Conservation (phyloP, 2,888 invertebrate genomes). For the Amphiduros pacificus region DNA sequence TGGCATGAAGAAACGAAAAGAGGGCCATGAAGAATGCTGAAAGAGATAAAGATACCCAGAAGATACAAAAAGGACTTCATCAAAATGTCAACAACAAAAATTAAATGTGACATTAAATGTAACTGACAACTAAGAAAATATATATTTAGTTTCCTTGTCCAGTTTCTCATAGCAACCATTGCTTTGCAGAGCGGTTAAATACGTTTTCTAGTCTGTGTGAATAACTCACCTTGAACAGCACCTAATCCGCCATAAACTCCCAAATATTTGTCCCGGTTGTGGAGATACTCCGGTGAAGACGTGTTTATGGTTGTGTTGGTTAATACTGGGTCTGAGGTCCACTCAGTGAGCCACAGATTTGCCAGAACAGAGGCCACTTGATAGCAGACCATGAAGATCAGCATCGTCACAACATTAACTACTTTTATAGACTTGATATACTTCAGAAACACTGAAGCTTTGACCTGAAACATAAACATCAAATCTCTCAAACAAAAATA, state of each 20-base stretch:
- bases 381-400: conserved; percentile 37
- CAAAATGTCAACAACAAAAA: no score
- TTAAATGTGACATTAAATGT: no score
- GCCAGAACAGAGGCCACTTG: conserved; percentile 41
- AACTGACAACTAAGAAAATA: no score
- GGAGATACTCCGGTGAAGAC: conserved; percentile 36
- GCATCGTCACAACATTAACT: conserved; percentile 74
- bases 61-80: no score
- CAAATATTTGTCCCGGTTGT: conserved; percentile 51
- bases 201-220: no score
- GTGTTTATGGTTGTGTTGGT: conserved; percentile 34
- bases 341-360: conserved; percentile 50
- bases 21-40: conserved; percentile 33
- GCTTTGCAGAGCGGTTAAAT: no score
- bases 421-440: conserved; percentile 81
- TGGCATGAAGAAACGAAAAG: conserved; percentile 26
- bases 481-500: no score
- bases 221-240: conserved; percentile 44
- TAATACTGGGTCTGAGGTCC: conserved; percentile 44
- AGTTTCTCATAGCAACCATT: no score
- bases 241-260: conserved; percentile 59
- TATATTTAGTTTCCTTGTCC: no score
- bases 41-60: conserved; percentile 17
- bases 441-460: conserved; percentile 83
- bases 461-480: conserved; percentile 70